A percentile compares a stretch with the other conserved stretches of the same genome.
Evolutionary conservation across 2,888 invertebrate genomes (phyloP).

Genomic region (Parnassius smintheus): DNA sequence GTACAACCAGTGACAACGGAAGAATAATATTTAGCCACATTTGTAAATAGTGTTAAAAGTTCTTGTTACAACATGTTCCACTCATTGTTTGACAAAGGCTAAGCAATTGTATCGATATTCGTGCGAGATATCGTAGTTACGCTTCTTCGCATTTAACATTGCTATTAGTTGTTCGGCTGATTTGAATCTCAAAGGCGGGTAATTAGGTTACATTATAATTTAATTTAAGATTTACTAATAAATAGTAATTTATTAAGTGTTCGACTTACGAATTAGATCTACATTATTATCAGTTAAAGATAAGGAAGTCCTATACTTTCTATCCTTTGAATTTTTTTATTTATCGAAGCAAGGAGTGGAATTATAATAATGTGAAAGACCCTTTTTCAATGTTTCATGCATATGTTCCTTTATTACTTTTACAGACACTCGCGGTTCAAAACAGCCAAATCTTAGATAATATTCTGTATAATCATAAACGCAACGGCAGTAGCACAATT

Average conservation of each 20-base stretch:
- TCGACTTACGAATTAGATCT: too few relatives aligned
- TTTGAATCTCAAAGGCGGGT: not conserved
- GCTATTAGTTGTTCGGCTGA: slow-evolving; percentile 7
- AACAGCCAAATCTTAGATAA: not conserved
- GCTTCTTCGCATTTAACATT: slow-evolving; percentile 19
- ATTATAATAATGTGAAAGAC: too few relatives aligned
- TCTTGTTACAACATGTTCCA: slow-evolving; percentile 69
- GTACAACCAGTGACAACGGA: slow-evolving; percentile 57
- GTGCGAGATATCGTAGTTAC: slow-evolving; percentile 29
- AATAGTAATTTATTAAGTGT: too few relatives aligned
- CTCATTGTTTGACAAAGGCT: slow-evolving; percentile 64
- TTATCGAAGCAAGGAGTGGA: too few relatives aligned
- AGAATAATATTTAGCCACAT: slow-evolving; percentile 79
- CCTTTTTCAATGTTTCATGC: too few relatives aligned
- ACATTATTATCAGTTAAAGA: too few relatives aligned
- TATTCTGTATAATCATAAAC: slow-evolving; percentile 56
- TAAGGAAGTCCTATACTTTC: too few relatives aligned
- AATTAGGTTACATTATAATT: too few relatives aligned
- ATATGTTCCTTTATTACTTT: too few relatives aligned
- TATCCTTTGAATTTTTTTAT: too few relatives aligned
- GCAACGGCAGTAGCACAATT: slow-evolving; percentile 47
- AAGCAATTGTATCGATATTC: slow-evolving; percentile 31
- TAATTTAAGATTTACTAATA: too few relatives aligned
- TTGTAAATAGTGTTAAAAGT: slow-evolving; percentile 75
- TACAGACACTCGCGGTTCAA: not conserved